Conservation (phyloP, 2,888 invertebrate genomes). For the Parnassius smintheus region DNA sequence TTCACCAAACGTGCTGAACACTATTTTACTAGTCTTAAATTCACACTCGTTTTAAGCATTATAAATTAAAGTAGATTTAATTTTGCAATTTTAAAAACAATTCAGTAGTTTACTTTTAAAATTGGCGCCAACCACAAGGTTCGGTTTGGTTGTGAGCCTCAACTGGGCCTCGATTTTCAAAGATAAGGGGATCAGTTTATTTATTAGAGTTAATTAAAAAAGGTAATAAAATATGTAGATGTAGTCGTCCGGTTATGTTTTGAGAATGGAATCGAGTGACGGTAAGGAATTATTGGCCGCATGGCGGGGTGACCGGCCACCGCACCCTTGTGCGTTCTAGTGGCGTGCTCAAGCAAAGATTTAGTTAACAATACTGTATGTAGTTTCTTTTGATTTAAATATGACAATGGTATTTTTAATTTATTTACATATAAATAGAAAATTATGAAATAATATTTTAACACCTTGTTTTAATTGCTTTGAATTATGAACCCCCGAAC, state of each 20-base stretch:
- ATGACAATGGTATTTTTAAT: not conserved
- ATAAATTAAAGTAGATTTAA: not conserved
- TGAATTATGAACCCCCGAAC: too few species aligned
- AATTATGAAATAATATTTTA: too few species aligned
- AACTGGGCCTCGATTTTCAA: not conserved
- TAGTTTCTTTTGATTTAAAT: not conserved
- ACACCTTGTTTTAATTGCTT: too few species aligned
- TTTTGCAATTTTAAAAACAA: too few species aligned
- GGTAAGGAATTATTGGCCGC: constrained; percentile 54
- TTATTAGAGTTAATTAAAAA: constrained; percentile 26
- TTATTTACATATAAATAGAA: too few species aligned
- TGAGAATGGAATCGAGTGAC: constrained; percentile 75
- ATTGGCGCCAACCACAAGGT: too few species aligned
- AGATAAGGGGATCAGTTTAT: constrained; percentile 7
- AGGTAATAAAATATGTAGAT: constrained; percentile 41
- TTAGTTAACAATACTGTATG: not conserved
- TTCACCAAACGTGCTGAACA: constrained; percentile 14
- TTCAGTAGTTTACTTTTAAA: too few species aligned
- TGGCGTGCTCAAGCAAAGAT: constrained; percentile 33
- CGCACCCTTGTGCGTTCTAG: constrained; percentile 56
- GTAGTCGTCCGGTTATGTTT: constrained; percentile 80
- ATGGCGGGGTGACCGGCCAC: constrained; percentile 59
- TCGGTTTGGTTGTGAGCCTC: too few species aligned
- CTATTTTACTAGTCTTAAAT: not conserved
- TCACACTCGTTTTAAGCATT: not conserved